A percentile compares a stretch with the other conserved stretches of the same genome.
phyloP scores from a whole-genome alignment of 2,113 vertebrate genomes.

The Jaculus jaculus region DNA sequence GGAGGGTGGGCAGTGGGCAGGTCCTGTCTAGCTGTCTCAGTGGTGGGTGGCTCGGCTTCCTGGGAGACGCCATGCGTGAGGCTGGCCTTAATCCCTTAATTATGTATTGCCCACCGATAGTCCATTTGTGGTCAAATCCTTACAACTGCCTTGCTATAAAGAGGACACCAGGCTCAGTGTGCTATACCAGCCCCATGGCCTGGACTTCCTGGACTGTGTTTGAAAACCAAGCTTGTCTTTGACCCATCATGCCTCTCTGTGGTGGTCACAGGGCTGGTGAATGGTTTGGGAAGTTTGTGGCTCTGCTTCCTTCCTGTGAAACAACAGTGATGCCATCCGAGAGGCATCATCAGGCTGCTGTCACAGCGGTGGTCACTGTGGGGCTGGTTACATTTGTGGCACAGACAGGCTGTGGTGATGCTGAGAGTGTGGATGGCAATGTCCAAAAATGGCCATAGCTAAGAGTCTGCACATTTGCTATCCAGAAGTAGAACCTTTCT shows the following conservation, averaged over 20 bases:
- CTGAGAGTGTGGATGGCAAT: neutral
- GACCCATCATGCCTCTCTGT: too few relatives aligned
- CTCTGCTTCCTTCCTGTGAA: neutral
- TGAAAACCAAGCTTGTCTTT: neutral
- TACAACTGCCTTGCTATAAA: neutral
- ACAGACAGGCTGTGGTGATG: neutral
- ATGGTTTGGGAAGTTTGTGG: neutral
- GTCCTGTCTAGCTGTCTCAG: neutral
- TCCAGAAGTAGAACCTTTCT: neutral
- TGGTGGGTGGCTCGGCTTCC: neutral
- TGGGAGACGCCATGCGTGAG: neutral
- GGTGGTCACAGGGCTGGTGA: neutral
- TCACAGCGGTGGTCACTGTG: neutral
- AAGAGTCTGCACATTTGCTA: neutral
- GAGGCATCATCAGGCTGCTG: neutral
- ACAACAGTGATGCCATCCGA: fast-evolving
- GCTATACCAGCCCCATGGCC: neutral
- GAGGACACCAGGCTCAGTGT: neutral
- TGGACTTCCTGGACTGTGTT: neutral
- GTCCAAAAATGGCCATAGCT: neutral
- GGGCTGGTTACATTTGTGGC: neutral
- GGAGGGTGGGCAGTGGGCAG: neutral
- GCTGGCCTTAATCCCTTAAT: neutral
- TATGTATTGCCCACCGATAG: neutral
- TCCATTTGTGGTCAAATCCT: neutral